Conservation (phyloP, 2,888 invertebrate genomes). For the Dinocampus coccinellae region DNA sequence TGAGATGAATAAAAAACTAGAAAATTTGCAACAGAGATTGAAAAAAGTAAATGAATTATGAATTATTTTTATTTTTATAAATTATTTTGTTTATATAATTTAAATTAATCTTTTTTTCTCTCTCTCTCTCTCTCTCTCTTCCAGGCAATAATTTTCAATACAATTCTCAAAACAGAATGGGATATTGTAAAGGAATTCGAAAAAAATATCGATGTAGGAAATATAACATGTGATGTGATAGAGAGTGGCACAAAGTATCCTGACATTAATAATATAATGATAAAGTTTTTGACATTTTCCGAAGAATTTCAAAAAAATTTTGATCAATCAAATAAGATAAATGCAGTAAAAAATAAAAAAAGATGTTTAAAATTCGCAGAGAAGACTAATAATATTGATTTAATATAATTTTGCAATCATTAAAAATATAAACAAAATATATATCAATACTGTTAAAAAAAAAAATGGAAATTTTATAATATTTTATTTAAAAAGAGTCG, state of each 20-base stretch:
- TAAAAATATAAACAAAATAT: too few species aligned
- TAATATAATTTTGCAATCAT: neutral
- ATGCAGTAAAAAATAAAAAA: neutral
- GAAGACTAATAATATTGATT: neutral
- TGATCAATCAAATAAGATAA: neutral
- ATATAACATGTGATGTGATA: slow-evolving; percentile 42
- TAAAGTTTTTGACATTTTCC: slow-evolving; percentile 39
- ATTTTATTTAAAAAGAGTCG: too few species aligned
- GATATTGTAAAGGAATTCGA: slow-evolving; percentile 45
- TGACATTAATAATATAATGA: slow-evolving; percentile 34
- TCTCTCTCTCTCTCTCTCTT: slow-evolving; percentile 35
- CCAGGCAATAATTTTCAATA: slow-evolving; percentile 54
- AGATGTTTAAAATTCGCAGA: neutral
- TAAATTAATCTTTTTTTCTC: slow-evolving; percentile 15
- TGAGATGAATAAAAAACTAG: slow-evolving; percentile 42
- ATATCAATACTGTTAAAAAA: too few species aligned
- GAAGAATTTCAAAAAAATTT: slow-evolving; percentile 32
- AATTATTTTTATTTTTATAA: slow-evolving; percentile 2
- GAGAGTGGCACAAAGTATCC: slow-evolving; percentile 36
- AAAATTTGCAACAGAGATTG: slow-evolving; percentile 48
- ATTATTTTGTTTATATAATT: neutral
- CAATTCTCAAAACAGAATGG: slow-evolving; percentile 52
- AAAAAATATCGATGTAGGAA: slow-evolving; percentile 39
- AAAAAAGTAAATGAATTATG: slow-evolving; percentile 47
- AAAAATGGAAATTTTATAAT: too few species aligned